Percentiles rank a stretch among this genome's conserved stretches.
Conservation (phyloP, 2,888 invertebrate species). For the Pantelozetes paolii region DNA sequence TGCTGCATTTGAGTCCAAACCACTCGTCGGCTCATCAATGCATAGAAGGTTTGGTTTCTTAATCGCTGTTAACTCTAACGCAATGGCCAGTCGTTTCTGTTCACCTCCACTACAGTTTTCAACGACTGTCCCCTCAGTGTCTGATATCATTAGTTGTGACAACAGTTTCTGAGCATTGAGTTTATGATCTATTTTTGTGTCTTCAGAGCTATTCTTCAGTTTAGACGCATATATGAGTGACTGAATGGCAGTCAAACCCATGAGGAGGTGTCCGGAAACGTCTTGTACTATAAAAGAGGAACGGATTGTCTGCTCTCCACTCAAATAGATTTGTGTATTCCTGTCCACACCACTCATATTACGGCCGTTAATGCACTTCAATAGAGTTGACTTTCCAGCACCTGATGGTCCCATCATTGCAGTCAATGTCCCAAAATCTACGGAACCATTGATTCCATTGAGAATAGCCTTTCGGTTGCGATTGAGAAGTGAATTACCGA, state of each 20-base stretch:
- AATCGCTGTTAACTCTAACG: not conserved
- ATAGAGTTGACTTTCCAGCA: constrained; percentile 27
- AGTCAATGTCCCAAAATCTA: constrained; percentile 16
- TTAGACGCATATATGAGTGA: constrained; percentile 24
- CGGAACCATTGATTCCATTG: not conserved
- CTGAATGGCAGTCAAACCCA: constrained; percentile 10
- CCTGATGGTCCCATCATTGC: constrained; percentile 22
- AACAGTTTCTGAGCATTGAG: not conserved
- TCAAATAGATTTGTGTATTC: not conserved
- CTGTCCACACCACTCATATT: not conserved
- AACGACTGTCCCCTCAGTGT: not conserved
- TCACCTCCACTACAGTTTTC: constrained; percentile 1
- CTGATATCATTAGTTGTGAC: not conserved
- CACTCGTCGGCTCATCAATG: constrained; percentile 10
- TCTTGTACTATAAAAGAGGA: constrained; percentile 28
- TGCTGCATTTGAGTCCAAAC: constrained; percentile 10
- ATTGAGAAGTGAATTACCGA: not conserved
- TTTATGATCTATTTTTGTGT: not conserved
- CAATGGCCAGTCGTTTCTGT: constrained; percentile 16
- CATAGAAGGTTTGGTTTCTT: not conserved
- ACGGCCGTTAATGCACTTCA: constrained; percentile 17
- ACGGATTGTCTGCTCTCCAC: not conserved
- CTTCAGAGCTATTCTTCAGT: constrained; percentile 5
- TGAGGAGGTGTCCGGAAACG: not conserved
- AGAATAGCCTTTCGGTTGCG: not conserved